These are phyloP conservation scores for Belonocnema kinseyi DNA, from an alignment of 1,140 invertebrate species.

Conservation along the genomic window DNA sequence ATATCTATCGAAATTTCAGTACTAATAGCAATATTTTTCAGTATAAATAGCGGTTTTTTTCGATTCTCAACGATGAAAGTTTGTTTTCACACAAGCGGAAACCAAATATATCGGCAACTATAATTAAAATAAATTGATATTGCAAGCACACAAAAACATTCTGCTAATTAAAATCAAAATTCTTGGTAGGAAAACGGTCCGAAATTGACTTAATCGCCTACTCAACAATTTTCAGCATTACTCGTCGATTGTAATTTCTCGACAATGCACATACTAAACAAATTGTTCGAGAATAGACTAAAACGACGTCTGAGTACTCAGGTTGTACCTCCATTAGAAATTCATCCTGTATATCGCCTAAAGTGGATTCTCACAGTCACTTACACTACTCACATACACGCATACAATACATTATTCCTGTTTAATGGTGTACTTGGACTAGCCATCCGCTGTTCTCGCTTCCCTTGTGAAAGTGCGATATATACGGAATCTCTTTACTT, in stretches of 20 bases:
- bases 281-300: slow-evolving; percentile 24
- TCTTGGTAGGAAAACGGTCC: too few relatives aligned
- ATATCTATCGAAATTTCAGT: too few relatives aligned
- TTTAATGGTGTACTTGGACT: slow-evolving; percentile 29
- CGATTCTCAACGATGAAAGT: too few relatives aligned
- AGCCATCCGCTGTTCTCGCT: slow-evolving; percentile 20
- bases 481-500: slow-evolving; percentile 24
- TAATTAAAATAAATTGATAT: too few relatives aligned
- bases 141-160: too few relatives aligned
- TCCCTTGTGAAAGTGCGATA: slow-evolving; percentile 2
- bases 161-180: too few relatives aligned
- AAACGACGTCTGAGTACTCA: slow-evolving; percentile 26
- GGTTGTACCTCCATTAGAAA: slow-evolving; percentile 29
- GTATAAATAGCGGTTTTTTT: too few relatives aligned
- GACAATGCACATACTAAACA: slow-evolving; percentile 22
- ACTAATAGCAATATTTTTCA: too few relatives aligned
- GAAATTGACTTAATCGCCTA: not conserved
- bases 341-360: slow-evolving; percentile 24
- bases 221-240: slow-evolving; percentile 12
- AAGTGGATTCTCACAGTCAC: slow-evolving; percentile 15
- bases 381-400: slow-evolving; percentile 1
- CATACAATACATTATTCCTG: slow-evolving; percentile 18
- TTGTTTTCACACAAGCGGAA: too few relatives aligned
- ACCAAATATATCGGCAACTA: too few relatives aligned
- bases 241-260: slow-evolving; percentile 26